Base-by-base conservation (phyloP, 2,113 vertebrate species). In the Hassar affinis region DNA sequence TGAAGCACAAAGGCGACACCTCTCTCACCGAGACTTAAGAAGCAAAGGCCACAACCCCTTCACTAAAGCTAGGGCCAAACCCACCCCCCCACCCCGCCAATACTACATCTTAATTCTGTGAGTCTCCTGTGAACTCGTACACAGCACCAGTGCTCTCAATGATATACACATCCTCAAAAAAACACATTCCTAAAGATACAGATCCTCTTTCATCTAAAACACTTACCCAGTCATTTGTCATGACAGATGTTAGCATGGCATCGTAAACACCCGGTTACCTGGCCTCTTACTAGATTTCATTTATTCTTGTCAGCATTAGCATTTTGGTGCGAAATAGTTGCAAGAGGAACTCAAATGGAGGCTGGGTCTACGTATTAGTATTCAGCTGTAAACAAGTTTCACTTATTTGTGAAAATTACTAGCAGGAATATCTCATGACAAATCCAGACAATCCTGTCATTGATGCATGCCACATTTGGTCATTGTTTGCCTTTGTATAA, bases 401-500 rank as follows among this genome's bases (percentile, higher is more conserved):
- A 56, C 18, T 35, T 22, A 56, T 56, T 45, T 38, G 51, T 54
- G 27, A 4, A 3, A 8, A 54, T 22, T 17, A 54, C 8, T 22
- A 83, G 85, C 89, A 89, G 84, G 89, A 88, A 88, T 35, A 72
- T 56, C 25, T 80, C 75, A 62, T 25, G 49, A 52, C 59, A 76
- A 47, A 66, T 61, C 62, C 81, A 81, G 86, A 89, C 88, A 85
- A 84, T 51, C 85, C 87, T 86, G 47, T 62, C 80, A 27, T 52
- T 89, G 42, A 81, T 38, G 47, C n/a, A 88, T 81, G 86, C 49
- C 85, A 75, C 85, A 68, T 42, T 88, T 90, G 89, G 85, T 85
- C 81, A 38, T 7, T 85, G 62, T 88, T 90, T 87, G 85, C 85
- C 89, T 84, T n/a, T 71, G 64, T 86, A 89, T 79, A 88, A 88